These are phyloP conservation scores for Chaenocephalus aceratus DNA, from an alignment of 2,113 vertebrate species.

Conservation along the genomic window DNA sequence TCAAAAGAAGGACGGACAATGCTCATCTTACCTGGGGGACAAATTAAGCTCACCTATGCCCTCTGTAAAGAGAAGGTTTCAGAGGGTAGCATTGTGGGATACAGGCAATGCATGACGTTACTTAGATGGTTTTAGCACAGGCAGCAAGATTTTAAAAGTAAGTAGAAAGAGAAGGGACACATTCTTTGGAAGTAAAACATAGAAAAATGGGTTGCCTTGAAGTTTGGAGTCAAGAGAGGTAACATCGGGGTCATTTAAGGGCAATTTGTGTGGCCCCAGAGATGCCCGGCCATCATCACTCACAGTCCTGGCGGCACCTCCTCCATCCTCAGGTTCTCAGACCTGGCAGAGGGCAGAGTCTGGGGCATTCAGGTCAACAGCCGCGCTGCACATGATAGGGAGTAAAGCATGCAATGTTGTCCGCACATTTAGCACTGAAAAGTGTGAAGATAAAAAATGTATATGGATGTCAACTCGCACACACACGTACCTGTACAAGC, in stretches of 20 bases:
- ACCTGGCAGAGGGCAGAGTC: conserved; percentile 57
- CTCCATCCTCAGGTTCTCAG: conserved; percentile 75
- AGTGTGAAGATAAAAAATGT: conserved; percentile 27
- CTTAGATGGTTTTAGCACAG: not conserved
- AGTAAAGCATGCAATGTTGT: not conserved
- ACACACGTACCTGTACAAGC: not conserved
- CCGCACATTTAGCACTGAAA: conserved; percentile 37
- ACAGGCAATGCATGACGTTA: not conserved
- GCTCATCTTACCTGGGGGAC: conserved; percentile 56
- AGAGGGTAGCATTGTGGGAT: not conserved
- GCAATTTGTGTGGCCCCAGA: conserved; percentile 27
- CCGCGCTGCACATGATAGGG: conserved; percentile 36
- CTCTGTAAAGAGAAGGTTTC: not conserved
- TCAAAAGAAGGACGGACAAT: conserved; percentile 41
- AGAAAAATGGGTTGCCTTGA: conserved; percentile 36
- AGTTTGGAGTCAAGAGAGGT: conserved; percentile 14
- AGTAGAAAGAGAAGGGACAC: not conserved
- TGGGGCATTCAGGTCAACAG: conserved; percentile 74
- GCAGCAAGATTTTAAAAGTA: not conserved
- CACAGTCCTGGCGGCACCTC: conserved; percentile 41
- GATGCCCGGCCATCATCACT: conserved; percentile 71
- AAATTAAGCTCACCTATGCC: conserved; percentile 19
- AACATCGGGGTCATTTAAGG: conserved; percentile 35
- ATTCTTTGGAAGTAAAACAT: conserved; percentile 30
- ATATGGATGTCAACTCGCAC: conserved; percentile 23